These are phyloP conservation scores for Lophura nycthemera DNA, from an alignment of 2,113 vertebrate species.

Conservation along the genomic window DNA sequence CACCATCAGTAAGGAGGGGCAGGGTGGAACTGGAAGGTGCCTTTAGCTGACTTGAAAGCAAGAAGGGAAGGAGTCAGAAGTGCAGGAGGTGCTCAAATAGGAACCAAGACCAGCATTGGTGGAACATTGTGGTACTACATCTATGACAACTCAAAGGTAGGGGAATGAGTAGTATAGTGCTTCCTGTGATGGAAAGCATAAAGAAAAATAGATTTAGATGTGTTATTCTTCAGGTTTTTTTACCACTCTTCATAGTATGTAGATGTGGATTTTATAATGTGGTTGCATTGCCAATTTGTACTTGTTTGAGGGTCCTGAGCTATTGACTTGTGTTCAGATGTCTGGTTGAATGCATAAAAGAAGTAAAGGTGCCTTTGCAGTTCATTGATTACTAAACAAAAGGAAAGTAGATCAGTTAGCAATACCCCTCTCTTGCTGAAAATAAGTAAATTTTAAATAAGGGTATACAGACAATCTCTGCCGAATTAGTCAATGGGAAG, in stretches of 20 bases:
- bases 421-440: neutral
- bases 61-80: neutral
- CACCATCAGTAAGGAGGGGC: neutral
- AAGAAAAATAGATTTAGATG: neutral
- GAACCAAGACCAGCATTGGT: neutral
- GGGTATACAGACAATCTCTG: neutral
- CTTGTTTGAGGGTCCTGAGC: neutral
- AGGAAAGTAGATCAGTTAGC: neutral
- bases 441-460: neutral
- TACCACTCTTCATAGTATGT: neutral
- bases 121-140: neutral
- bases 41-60: neutral
- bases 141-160: neutral
- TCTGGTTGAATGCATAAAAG: neutral
- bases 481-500: neutral
- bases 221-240: neutral
- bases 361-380: neutral
- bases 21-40: neutral
- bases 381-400: neutral
- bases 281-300: neutral
- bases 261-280: neutral
- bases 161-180: neutral
- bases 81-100: neutral
- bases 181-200: rapidly evolving
- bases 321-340: neutral